Evolutionary conservation across 2,888 invertebrate genomes (phyloP).

Genomic region (Pammene aurita): DNA sequence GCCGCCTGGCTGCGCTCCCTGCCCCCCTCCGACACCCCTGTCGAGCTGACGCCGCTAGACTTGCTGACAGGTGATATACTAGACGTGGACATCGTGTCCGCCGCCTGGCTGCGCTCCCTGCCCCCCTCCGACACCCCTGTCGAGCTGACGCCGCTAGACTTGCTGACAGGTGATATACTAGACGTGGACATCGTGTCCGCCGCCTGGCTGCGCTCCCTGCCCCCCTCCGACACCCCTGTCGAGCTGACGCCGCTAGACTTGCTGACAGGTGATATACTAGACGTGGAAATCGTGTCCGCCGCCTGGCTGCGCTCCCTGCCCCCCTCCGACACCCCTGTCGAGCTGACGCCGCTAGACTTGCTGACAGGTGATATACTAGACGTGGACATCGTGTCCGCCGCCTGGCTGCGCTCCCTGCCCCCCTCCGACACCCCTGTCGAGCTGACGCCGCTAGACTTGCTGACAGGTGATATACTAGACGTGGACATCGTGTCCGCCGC

Average conservation of each 20-base stretch:
- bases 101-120: constrained; percentile 87
- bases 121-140: constrained; percentile 49
- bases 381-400: constrained; percentile 86
- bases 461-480: too few relatives aligned
- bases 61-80: too few relatives aligned
- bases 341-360: constrained; percentile 86
- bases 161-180: too few relatives aligned
- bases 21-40: constrained; percentile 50
- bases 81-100: constrained; percentile 86
- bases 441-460: constrained; percentile 86
- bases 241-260: constrained; percentile 86
- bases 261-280: too few relatives aligned
- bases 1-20: constrained; percentile 87
- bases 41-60: constrained; percentile 84
- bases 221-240: constrained; percentile 48
- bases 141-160: constrained; percentile 84
- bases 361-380: too few relatives aligned
- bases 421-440: constrained; percentile 49
- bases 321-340: constrained; percentile 49
- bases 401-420: constrained; percentile 87
- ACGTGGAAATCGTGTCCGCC: constrained; percentile 86
- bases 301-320: constrained; percentile 87
- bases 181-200: constrained; percentile 86
- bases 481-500: constrained; percentile 87
- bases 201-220: constrained; percentile 87